phyloP scores from a whole-genome alignment of 2,797 vertebrate genomes.

The Delichon dasypus region DNA sequence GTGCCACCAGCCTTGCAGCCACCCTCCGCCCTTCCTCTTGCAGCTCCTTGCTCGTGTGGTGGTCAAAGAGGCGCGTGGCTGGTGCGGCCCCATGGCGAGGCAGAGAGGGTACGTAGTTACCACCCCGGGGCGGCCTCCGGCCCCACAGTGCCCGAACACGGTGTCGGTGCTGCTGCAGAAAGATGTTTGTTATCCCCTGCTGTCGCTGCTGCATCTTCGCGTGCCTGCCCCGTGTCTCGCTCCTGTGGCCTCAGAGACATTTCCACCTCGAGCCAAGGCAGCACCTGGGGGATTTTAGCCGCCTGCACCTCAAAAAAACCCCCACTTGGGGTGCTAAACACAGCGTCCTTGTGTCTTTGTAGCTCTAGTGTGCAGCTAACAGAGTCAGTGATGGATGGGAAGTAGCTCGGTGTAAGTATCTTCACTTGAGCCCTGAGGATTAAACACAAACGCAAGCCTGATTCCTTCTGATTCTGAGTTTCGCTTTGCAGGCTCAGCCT shows the following conservation, averaged over 20 bases:
- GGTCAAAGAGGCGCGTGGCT: constrained; percentile 86
- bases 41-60: constrained; percentile 90
- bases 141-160: fast-evolving
- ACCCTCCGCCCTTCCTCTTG: neutral
- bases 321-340: neutral
- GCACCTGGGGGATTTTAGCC: neutral
- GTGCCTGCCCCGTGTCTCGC: fast-evolving
- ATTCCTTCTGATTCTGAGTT: neutral
- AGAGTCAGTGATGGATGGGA: constrained; percentile 67
- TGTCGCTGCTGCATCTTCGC: neutral
- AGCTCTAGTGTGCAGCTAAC: constrained; percentile 77
- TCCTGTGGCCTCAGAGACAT: neutral
- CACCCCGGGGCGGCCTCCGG: fast-evolving
- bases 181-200: neutral
- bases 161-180: fast-evolving
- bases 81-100: constrained; percentile 75
- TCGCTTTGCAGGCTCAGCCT: neutral
- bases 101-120: constrained; percentile 77
- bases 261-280: neutral
- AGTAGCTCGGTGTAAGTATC: constrained; percentile 75
- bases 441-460: neutral
- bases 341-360: constrained; percentile 46
- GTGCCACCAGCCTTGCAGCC: fast-evolving
- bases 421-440: neutral
- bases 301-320: fast-evolving